Percentiles rank a stretch among this genome's conserved stretches.
Evolutionary conservation across 2,113 vertebrate genomes (phyloP).

Genomic region (Gambusia affinis): DNA sequence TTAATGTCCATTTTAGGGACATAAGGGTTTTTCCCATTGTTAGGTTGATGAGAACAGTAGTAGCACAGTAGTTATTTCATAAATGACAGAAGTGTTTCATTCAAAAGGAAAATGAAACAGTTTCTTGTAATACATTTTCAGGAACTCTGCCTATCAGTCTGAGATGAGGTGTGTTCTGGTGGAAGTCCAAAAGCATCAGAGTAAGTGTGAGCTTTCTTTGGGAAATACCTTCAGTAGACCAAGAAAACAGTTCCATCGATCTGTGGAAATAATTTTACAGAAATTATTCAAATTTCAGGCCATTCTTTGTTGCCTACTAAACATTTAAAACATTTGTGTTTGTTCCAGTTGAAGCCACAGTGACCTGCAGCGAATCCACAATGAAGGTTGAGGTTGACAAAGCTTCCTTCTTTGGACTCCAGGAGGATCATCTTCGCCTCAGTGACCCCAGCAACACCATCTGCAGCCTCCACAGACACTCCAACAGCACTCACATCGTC

Average conservation of each 20-base stretch:
- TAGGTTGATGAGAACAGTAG: neutral
- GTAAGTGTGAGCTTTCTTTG: constrained; percentile 23
- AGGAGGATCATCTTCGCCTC: constrained; percentile 61
- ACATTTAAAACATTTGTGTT: neutral
- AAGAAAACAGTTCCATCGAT: neutral
- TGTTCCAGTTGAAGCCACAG: constrained; percentile 40
- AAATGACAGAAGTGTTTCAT: neutral
- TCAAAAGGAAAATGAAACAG: neutral
- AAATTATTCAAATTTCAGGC: neutral
- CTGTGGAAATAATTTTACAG: neutral
- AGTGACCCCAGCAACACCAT: constrained; percentile 54
- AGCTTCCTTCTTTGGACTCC: constrained; percentile 41
- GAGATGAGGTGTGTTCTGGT: constrained; percentile 75
- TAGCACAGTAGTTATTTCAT: no score
- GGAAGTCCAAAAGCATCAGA: neutral
- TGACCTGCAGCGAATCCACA: constrained; percentile 60
- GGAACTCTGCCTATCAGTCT: constrained; percentile 61
- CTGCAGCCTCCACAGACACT: constrained; percentile 61
- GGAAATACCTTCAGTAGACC: neutral
- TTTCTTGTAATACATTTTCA: constrained; percentile 20
- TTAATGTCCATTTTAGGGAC: neutral
- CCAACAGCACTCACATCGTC: constrained; percentile 70
- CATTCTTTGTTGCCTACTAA: neutral
- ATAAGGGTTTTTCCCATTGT: neutral
- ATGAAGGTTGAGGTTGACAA: constrained; percentile 70